phyloP scores from a whole-genome alignment of 2,113 vertebrate species.

The mouse (Mus musculus) region GRCm39 chr10:76737501-76738000 shows the following conservation, averaged over 20 bases:
- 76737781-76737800: too few relatives aligned
- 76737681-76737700: neutral
- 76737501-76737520: neutral
- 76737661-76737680: neutral
- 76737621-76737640: neutral
- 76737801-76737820: slow-evolving; percentile 12
- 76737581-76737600: neutral
- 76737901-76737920: neutral
- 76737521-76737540: neutral
- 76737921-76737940: neutral
- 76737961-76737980: neutral
- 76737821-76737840: neutral
- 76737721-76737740: slow-evolving; percentile 5
- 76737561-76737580: neutral
- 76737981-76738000: neutral
- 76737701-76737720: neutral
- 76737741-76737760: slow-evolving; percentile 22
- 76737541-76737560: neutral
- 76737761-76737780: slow-evolving; percentile 22
- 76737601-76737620: neutral
- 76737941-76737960: neutral
- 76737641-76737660: neutral
- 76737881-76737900: neutral
- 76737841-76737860: neutral
- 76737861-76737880: neutral